phyloP scores from a whole-genome alignment of 2,797 vertebrate species.

The Hippopotamyrus pictus region DNA sequence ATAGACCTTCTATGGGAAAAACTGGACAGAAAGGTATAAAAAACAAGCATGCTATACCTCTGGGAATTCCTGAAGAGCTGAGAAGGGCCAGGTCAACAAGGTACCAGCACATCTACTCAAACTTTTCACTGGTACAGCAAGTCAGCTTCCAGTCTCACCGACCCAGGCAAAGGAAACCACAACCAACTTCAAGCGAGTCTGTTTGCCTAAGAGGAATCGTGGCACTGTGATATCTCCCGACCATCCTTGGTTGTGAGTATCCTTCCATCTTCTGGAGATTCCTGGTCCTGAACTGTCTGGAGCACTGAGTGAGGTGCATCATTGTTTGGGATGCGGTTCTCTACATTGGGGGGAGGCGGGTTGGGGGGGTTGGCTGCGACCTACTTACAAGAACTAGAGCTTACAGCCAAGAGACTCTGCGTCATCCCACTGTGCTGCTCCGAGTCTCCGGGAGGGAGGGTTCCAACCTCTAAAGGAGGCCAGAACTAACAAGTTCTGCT shows the following conservation, averaged over 20 bases:
- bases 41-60: background rate
- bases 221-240: background rate
- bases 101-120: background rate
- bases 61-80: background rate
- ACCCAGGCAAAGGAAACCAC: background rate
- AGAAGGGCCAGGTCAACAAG: background rate
- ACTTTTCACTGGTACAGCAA: background rate
- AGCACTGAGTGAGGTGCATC: background rate
- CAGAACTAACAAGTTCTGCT: background rate
- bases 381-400: background rate
- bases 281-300: background rate
- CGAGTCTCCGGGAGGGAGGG: background rate
- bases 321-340: background rate
- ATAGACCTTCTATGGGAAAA: background rate
- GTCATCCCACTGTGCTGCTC: background rate
- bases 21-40: background rate
- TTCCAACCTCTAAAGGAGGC: background rate
- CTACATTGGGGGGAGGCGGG: background rate
- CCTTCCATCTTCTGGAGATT: background rate
- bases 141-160: background rate
- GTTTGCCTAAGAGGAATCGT: background rate
- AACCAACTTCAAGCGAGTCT: background rate
- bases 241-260: background rate
- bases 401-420: conserved; percentile 4
- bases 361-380: background rate